Percentiles rank a stretch among this genome's conserved stretches.
phyloP scores from a whole-genome alignment of 92 coral and sea anemone species.

The Porites rus region DNA sequence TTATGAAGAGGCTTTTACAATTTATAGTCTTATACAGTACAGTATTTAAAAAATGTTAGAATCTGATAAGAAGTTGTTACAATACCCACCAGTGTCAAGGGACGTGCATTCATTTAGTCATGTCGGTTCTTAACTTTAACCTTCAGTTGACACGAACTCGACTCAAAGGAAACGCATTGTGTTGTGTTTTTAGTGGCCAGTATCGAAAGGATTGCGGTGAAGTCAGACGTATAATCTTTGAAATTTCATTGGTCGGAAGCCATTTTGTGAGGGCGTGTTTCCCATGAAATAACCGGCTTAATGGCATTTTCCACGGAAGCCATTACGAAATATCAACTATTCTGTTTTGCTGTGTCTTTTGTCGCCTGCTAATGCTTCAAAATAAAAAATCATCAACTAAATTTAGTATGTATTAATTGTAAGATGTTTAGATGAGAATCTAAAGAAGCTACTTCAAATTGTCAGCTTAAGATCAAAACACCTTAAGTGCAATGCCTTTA shows the following conservation, averaged over 20 bases:
- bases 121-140: no score
- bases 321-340: conserved; percentile 16
- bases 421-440: background rate
- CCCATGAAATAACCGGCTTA: conserved; percentile 19
- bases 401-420: conserved; percentile 8
- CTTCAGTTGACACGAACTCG: background rate
- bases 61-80: no score
- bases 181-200: background rate
- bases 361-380: background rate
- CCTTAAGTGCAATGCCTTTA: background rate
- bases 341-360: background rate
- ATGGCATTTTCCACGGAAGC: conserved; percentile 10
- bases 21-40: no score
- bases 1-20: no score
- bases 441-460: no score
- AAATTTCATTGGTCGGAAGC: conserved; percentile 16
- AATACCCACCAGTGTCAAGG: no score
- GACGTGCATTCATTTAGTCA: no score
- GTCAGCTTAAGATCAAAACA: background rate
- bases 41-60: no score
- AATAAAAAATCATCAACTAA: background rate
- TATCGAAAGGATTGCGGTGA: background rate
- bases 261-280: background rate
- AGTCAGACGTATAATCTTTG: background rate
- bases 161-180: background rate